Percentiles rank a stretch among this genome's conserved stretches.
Evolutionary conservation across 1,140 invertebrate genomes (phyloP).

Genomic region (Carposina sasakii): DNA sequence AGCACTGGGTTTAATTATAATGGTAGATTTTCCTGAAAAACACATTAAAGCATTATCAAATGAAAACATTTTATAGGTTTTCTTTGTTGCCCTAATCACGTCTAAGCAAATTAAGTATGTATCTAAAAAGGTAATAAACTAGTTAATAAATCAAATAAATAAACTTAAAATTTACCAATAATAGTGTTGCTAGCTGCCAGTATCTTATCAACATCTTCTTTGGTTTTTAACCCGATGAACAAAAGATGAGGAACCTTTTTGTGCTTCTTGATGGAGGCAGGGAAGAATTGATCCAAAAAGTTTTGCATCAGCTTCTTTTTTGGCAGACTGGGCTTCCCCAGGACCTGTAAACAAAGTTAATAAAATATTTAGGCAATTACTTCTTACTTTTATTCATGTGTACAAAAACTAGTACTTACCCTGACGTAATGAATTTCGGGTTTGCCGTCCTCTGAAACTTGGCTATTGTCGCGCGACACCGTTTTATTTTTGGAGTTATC

Average conservation of each 20-base stretch:
- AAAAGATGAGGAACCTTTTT: slow-evolving; percentile 44
- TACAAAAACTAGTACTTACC: no score
- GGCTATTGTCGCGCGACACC: no score
- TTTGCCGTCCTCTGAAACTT: no score
- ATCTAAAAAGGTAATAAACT: no score
- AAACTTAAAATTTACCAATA: slow-evolving; percentile 39
- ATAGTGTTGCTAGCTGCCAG: slow-evolving; percentile 30
- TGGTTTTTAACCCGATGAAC: slow-evolving; percentile 43
- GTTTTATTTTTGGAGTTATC: no score
- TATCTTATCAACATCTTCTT: slow-evolving; percentile 36
- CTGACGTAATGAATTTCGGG: no score
- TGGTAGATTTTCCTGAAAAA: slow-evolving; percentile 31
- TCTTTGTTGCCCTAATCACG: no score
- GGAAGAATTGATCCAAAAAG: slow-evolving; percentile 43
- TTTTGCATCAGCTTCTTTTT: slow-evolving; percentile 33
- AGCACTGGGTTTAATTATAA: slow-evolving; percentile 34
- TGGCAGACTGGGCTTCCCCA: slow-evolving; percentile 38
- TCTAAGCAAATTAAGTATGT: no score
- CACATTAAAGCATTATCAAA: slow-evolving; percentile 9
- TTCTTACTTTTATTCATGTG: no score
- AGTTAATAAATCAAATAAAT: no score
- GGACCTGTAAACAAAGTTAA: slow-evolving; percentile 31
- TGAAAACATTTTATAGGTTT: slow-evolving; percentile 4
- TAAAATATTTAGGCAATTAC: neutral
- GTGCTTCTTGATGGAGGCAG: slow-evolving; percentile 46